Evolutionary conservation across 2,888 invertebrate genomes (phyloP).

Genomic region (Lumbricus terrestris): DNA sequence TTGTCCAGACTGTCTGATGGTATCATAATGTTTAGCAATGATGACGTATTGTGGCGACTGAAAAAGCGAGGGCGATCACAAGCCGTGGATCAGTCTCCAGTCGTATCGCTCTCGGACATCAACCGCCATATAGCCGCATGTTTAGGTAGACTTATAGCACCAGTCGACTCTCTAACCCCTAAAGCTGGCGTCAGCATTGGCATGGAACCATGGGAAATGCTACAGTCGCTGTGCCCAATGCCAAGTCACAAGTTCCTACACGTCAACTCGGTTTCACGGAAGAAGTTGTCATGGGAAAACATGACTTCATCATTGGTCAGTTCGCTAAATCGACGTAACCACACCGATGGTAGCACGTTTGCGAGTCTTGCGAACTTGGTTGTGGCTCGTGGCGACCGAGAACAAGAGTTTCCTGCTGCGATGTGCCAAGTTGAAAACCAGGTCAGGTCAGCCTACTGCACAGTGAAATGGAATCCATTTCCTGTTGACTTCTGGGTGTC

Average conservation of each 20-base stretch:
- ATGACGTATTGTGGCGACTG: constrained; percentile 43
- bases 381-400: constrained; percentile 50
- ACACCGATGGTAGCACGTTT: neutral
- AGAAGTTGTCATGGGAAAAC: constrained; percentile 19
- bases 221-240: constrained; percentile 50
- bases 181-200: constrained; percentile 46
- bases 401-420: constrained; percentile 42
- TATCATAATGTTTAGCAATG: constrained; percentile 50
- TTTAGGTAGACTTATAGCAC: constrained; percentile 50
- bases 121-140: constrained; percentile 50
- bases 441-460: constrained; percentile 44
- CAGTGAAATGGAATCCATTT: constrained; percentile 55
- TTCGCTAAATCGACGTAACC: neutral
- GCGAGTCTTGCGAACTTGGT: constrained; percentile 38
- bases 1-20: constrained; percentile 52
- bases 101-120: constrained; percentile 34
- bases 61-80: neutral
- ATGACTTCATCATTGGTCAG: neutral
- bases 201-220: constrained; percentile 54
- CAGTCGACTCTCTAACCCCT: constrained; percentile 49
- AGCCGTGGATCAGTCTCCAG: neutral
- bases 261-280: constrained; percentile 30
- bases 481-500: constrained; percentile 54
- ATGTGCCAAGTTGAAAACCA: constrained; percentile 42
- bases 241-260: constrained; percentile 51